phyloP scores from a whole-genome alignment of 2,113 vertebrate species.

The Heloderma charlesbogerti region DNA sequence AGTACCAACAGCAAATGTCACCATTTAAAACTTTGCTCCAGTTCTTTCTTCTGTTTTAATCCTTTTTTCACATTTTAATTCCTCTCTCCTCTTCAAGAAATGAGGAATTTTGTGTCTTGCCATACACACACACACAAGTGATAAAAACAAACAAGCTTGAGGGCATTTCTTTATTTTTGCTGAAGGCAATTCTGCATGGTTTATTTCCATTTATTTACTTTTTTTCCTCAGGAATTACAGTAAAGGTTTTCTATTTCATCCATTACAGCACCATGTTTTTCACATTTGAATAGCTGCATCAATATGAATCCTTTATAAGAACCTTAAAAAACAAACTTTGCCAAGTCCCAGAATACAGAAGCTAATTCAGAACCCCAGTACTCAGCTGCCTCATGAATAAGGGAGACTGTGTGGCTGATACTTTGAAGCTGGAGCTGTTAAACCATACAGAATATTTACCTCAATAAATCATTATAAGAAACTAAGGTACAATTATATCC shows the following conservation, averaged over 20 bases:
- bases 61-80: slow-evolving; percentile 62
- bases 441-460: slow-evolving; percentile 89
- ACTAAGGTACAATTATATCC: slow-evolving; percentile 88
- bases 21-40: slow-evolving; percentile 59
- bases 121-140: slow-evolving; percentile 20
- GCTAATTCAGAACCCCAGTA: slow-evolving; percentile 84
- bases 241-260: slow-evolving; percentile 85
- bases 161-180: slow-evolving; percentile 68
- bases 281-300: slow-evolving; percentile 85
- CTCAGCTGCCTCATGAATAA: slow-evolving; percentile 86
- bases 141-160: slow-evolving; percentile 62
- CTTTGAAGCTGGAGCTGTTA: slow-evolving; percentile 87
- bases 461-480: slow-evolving; percentile 90
- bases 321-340: slow-evolving; percentile 85
- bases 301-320: slow-evolving; percentile 87
- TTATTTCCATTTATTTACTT: slow-evolving; percentile 80
- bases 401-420: slow-evolving; percentile 84
- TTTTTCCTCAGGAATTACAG: slow-evolving; percentile 78
- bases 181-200: slow-evolving; percentile 75
- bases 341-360: slow-evolving; percentile 86
- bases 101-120: slow-evolving; percentile 37
- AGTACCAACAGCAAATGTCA: slow-evolving; percentile 60
- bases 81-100: slow-evolving; percentile 51
- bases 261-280: slow-evolving; percentile 81
- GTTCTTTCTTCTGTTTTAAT: slow-evolving; percentile 64